Evolutionary conservation across 2,888 invertebrate species (phyloP), one percentile per base, ranked within the genome.

Genomic region (Blastobasis lacticolella): DNA sequence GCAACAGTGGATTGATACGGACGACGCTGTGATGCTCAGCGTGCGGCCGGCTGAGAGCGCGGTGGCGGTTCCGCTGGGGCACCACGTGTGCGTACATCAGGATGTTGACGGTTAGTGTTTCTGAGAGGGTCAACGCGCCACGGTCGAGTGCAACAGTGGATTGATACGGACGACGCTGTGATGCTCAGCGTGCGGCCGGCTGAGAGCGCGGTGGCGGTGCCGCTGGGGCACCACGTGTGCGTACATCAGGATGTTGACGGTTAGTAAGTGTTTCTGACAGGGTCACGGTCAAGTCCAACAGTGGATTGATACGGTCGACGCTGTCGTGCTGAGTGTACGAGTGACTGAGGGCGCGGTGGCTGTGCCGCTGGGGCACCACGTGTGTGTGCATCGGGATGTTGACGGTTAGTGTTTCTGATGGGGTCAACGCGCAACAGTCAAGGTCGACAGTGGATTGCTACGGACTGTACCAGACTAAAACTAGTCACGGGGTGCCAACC

Each of bases 311-410:
- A 23, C 91, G 48, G 91, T 94, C 69, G 92, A 95, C 73, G 92
- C 94, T 0, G 90, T 89, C 52, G 73, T 93, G 46, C 72, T 94
- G 40, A 83, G 90, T 37, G 68, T 94, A 55, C 76, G 87, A 41
- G 88, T 92, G 40, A 85, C 88, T n/a, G 76, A 90, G 23, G 89
- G 91, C 4, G 77, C 89, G 0, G 87, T 89, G 40, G 81, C 89
- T 37, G 89, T 93, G 10, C 95, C 96, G 1, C 70, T 94, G 8
- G 96, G 96, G 1, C 90, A 92, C 69, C 96, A 97, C 74, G 82
- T 96, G 8, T 89, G 91, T 57, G 81, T 94, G 5, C 91, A 91
- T 67, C 85, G 86, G 53, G 73, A 67, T 56, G 64, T 90, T 37
- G 80, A 90, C 71, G 92, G 92, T 91, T 23, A 23, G 23, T 23